Evolutionary conservation across 2,888 invertebrate species (phyloP).

Genomic region (Eupithecia pulchellata): DNA sequence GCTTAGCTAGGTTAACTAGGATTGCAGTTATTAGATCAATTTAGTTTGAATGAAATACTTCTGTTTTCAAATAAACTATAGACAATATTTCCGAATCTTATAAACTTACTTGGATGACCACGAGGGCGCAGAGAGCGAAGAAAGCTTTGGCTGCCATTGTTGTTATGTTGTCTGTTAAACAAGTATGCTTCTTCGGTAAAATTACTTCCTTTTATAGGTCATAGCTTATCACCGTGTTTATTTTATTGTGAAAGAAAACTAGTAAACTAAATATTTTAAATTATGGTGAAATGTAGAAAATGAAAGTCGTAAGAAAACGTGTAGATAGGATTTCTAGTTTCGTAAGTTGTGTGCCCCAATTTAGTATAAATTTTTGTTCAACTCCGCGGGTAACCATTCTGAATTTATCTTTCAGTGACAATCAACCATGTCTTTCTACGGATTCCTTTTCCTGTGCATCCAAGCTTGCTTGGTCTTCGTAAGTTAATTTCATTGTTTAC

Average conservation of each 20-base stretch:
- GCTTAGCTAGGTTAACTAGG: neutral
- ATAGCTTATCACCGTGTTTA: neutral
- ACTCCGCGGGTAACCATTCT: neutral
- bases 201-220: neutral
- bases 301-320: conserved; percentile 8
- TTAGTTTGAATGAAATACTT: neutral
- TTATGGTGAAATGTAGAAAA: conserved; percentile 39
- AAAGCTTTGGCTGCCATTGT: conserved; percentile 48
- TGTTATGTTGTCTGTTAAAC: conserved; percentile 17
- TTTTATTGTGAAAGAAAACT: conserved; percentile 6
- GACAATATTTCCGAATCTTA: neutral
- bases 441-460: conserved; percentile 50
- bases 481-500: neutral
- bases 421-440: conserved; percentile 23
- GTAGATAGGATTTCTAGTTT: conserved; percentile 11
- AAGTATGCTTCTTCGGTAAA: conserved; percentile 3
- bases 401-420: neutral
- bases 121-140: conserved; percentile 48
- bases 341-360: neutral
- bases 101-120: conserved; percentile 32
- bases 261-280: conserved; percentile 22
- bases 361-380: conserved; percentile 6
- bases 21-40: neutral
- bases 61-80: neutral
- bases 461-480: conserved; percentile 42